Conservation (phyloP, 2,888 invertebrate species). For the Biston betularia region DNA sequence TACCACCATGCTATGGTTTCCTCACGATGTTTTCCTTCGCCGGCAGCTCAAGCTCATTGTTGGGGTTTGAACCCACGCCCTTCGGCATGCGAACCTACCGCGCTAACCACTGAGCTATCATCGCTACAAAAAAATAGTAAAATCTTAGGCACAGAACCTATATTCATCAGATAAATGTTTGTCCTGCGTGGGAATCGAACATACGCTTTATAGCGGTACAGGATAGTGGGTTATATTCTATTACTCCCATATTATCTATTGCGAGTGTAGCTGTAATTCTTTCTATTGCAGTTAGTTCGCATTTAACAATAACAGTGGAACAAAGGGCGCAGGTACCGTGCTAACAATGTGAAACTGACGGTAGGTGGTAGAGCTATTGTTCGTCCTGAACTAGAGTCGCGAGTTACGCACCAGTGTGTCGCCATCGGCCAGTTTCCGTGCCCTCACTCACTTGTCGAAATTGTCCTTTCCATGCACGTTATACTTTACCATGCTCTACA, state of each 20-base stretch:
- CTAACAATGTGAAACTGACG: constrained; percentile 63
- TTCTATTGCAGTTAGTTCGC: constrained; percentile 32
- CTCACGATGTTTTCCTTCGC: too few relatives aligned
- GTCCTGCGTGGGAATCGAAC: too few relatives aligned
- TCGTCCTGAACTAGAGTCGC: constrained; percentile 46
- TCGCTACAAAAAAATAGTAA: too few relatives aligned
- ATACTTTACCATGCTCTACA: neutral
- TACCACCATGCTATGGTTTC: too few relatives aligned
- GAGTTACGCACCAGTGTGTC: constrained; percentile 45
- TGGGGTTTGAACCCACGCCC: too few relatives aligned
- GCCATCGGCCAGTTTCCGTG: constrained; percentile 11
- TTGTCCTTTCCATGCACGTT: constrained; percentile 8
- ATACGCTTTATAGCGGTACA: too few relatives aligned
- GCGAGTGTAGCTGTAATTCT: constrained; percentile 39
- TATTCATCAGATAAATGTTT: too few relatives aligned
- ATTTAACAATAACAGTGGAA: constrained; percentile 57
- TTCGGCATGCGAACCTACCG: too few relatives aligned
- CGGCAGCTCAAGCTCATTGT: too few relatives aligned
- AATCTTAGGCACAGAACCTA: too few relatives aligned
- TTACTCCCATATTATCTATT: constrained; percentile 7
- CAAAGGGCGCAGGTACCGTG: constrained; percentile 64
- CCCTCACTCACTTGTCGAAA: constrained; percentile 30
- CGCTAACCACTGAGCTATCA: too few relatives aligned
- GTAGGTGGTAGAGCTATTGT: constrained; percentile 49
- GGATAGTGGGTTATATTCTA: too few relatives aligned